A percentile compares a stretch with the other conserved stretches of the same genome.
phyloP scores from a whole-genome alignment of 2,797 vertebrate genomes.

The Oreochromis mossambicus region DNA sequence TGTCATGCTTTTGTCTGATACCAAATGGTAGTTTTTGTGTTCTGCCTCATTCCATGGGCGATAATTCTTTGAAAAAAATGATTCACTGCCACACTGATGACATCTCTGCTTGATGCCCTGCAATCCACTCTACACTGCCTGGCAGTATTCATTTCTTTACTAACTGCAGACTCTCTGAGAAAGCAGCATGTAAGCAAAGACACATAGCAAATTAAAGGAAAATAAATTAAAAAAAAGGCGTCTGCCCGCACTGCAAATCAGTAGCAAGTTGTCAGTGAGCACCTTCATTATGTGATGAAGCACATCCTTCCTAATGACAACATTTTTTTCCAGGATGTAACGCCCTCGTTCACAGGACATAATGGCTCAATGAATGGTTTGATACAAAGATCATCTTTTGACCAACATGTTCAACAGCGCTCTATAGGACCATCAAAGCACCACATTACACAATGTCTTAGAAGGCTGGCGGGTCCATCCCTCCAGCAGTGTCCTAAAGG shows the following conservation, averaged over 20 bases:
- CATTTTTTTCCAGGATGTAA: background rate
- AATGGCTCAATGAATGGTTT: background rate
- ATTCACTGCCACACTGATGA: conserved; percentile 47
- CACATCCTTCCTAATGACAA: background rate
- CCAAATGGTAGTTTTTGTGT: conserved; percentile 36
- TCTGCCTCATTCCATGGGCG: conserved; percentile 25
- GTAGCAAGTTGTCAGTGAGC: background rate
- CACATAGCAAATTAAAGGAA: background rate
- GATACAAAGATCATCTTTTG: background rate
- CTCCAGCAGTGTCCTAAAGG: background rate
- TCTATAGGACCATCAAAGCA: background rate
- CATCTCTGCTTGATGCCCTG: conserved; percentile 41
- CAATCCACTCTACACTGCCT: conserved; percentile 20
- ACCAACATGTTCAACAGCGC: background rate
- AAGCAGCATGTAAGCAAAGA: background rate
- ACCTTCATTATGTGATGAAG: background rate
- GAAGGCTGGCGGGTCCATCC: background rate
- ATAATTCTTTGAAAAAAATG: conserved; percentile 41
- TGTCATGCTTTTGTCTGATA: conserved; percentile 37
- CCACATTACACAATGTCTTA: background rate
- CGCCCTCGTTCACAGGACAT: background rate
- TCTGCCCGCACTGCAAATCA: background rate
- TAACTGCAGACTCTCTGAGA: background rate
- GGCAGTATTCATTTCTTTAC: conserved; percentile 25
- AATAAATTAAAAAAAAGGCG: fast-evolving